Evolutionary conservation across 2,888 invertebrate species (phyloP), one percentile per base, ranked within the genome.

Genomic region (Mylabris sibirica): DNA sequence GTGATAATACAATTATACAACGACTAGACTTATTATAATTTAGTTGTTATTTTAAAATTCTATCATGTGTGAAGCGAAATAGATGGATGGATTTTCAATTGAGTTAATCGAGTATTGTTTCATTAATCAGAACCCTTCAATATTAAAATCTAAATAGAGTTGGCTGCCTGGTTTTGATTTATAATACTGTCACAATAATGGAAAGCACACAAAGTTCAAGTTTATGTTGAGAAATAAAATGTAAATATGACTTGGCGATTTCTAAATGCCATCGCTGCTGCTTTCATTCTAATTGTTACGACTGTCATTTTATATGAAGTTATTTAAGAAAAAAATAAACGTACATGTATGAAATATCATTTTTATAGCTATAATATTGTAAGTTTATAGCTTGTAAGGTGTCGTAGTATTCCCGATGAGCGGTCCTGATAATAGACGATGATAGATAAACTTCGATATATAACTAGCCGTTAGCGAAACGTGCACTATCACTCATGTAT

Each of bases 401-500:
- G 78, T 78, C 77, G 72, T 78, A 75, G 44, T 44, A 44, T 44
- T 4, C 44, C 65, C 72, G 78, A 78, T 79, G 75, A 72, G 77
- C 74, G 75, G 69, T 72, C 70, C 70, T 75, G 79, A 79, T 80
- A 79, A 72, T 57, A 70, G 67, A 66, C 70, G 71, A 70, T 74
- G 76, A 77, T 76, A 75, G 79, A 78, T 78, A 76, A 75, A 72
- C 70, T 68, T 49, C 74, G 78, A 77, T 78, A 78, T 77, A 71
- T 76, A 76, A 75, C 75, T 71, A 74, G 78, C 79, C 79, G 73
- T 75, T 76, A 77, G 79, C 75, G 70, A 73, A 75, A 78, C 80
- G 80, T 80, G 80, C 78, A 62, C 77, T 79, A 79, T 79, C 78
- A 74, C 75, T 76, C 77, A 76, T 78, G 78, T 77, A 77, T 77